Evolutionary conservation across 2,113 vertebrate species (phyloP), one percentile per base, ranked within the genome.

Genomic region (Cavia aperea): DNA sequence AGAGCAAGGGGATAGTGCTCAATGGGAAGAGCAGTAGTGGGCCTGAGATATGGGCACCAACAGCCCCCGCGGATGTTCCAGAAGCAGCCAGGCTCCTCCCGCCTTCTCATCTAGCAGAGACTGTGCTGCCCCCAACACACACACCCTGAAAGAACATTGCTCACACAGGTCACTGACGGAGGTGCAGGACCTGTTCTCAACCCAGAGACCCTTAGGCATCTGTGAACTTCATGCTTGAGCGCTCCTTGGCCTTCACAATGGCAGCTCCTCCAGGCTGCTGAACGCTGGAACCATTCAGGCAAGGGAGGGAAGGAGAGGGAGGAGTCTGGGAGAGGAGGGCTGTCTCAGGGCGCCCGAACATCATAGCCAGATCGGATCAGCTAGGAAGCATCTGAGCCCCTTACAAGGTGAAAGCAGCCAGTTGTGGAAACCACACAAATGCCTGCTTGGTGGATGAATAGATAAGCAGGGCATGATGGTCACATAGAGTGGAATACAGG

Each of bases 401-500:
- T 60, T 21, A 10, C 3, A 49, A 36, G 78, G 63, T 1, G 62
- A 36, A 54, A n/a, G 10, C 85, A 9, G 54, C 85, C 43, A 1
- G 10, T 54, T 12, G 33, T n/a, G 15, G 23, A 46, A 60, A 19
- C 29, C 2, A 4, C n/a, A 54, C 46, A 8, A 8, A 1, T 4
- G 66, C 19, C 11, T 4, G 0, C 14, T 5, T 2, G 51, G 13
- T 2, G 7, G 56, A 6, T 9, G 19, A 18, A 26, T 0, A 5
- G 43, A 2, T 19, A 18, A 33, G 7, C 46, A 5, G 3, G 31
- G 19, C 0, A 5, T 1, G 18, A 2, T 0, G 1, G 1, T n/a
- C 5, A 1, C 7, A 0, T 4, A 4, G 1, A 0, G 21, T 7
- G 13, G 14, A 15, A 1, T 2, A 0, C 4, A 9, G 33, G 68